Base-by-base conservation (phyloP, 30 jellyfish, hydroid and myxozoan species). In the Nemopilema nomurai region DNA sequence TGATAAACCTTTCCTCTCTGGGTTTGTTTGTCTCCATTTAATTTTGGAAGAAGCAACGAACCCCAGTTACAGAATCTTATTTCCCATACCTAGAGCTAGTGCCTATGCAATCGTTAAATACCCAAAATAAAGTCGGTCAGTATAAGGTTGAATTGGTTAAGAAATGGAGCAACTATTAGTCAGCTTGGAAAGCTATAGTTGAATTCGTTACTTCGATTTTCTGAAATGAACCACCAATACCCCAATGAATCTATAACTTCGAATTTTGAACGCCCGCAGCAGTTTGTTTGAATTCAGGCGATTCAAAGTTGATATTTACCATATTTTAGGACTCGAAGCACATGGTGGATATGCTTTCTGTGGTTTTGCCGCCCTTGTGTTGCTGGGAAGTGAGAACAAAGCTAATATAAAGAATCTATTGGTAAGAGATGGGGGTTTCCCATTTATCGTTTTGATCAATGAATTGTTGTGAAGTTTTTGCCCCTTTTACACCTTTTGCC, bases 261-360 rank as follows among this genome's bases (percentile, higher is more conserved):
- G 6, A 41, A 41, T 41, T 41, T 41, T 41, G 57, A 41, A 6
- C 13, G 57, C 13, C 13, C 13, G 57, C 57, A 3, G 6, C 57
- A 41, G 57, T 41, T 3, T 41, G 57, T 3, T 41, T 41, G 6
- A 41, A 3, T 41, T 41, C 6, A 6, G 57, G 9, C 57, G 57
- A 41, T 41, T 41, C 13, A 13, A 41, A 13, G 6, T 41, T 13
- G 9, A 41, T 41, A 41, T 41, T 41, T 62, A 62, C 41, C 21
- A 51, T 22, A 1, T 69, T 87, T 51, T 70, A 93, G 98, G 92
- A 64, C 89, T 93, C 41, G 98, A 93, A 83, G 98, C 98, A 18
- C 98, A 93, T 67, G 98, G 98, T 28, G 98, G 98, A 20, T 93
- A 93, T 53, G 76, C 98, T 33, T 93, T 88, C 66, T 93, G 98